Percentiles rank a stretch among this genome's conserved stretches.
Conservation (phyloP, 2,113 vertebrate genomes). For the Scophthalmus maximus region DNA sequence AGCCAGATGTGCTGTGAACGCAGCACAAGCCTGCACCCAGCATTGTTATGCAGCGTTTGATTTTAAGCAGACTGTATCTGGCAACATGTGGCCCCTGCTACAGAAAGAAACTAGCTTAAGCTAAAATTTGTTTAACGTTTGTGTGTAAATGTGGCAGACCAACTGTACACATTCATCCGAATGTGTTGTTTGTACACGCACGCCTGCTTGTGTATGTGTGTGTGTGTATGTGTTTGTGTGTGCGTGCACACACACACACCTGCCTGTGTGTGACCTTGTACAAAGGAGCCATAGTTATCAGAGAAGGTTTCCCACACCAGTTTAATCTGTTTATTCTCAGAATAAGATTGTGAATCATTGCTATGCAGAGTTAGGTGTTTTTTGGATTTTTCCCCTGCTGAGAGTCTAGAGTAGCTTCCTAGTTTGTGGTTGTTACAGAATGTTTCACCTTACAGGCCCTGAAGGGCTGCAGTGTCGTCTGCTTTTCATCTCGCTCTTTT, state of each 20-base stretch:
- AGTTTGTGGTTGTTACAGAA: constrained; percentile 62
- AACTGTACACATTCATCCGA: constrained; percentile 5
- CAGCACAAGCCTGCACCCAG: constrained; percentile 34
- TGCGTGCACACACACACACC: constrained; percentile 2
- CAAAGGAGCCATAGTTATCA: constrained; percentile 47
- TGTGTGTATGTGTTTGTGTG: constrained; percentile 24
- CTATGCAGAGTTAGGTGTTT: constrained; percentile 51
- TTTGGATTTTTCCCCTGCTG: constrained; percentile 16
- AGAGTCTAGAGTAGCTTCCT: constrained; percentile 44
- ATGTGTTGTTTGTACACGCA: background rate
- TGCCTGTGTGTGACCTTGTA: constrained; percentile 56
- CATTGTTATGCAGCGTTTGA: constrained; percentile 28
- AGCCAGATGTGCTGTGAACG: constrained; percentile 74
- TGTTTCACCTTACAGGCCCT: constrained; percentile 72
- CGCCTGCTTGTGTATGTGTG: background rate
- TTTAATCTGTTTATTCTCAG: constrained; percentile 71
- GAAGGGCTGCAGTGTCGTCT: constrained; percentile 68
- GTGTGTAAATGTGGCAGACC: constrained; percentile 6
- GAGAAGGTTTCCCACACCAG: constrained; percentile 56
- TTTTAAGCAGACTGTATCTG: constrained; percentile 29
- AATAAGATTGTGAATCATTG: constrained; percentile 63
- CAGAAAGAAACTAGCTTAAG: background rate
- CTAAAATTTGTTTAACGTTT: background rate
- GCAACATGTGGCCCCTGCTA: constrained; percentile 30
- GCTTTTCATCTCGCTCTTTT: constrained; percentile 78